Evolutionary conservation across 2,888 invertebrate genomes (phyloP), one percentile per base, ranked within the genome.

Genomic region (Julus scanicus): DNA sequence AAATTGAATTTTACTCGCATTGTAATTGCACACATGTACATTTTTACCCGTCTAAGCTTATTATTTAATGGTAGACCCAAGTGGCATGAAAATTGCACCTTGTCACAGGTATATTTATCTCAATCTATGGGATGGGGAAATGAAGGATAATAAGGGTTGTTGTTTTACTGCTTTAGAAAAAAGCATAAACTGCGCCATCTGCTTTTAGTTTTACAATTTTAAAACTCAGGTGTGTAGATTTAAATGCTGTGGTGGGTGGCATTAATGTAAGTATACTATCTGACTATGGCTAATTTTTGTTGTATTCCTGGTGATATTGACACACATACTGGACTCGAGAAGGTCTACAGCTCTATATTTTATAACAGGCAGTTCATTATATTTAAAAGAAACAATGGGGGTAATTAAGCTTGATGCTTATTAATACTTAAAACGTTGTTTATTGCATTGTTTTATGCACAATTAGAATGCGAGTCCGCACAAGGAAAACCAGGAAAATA

Each of bases 101-200:
- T 71, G 71, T 71, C 71, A 29, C 71, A n/a, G 20, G 71, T 71
- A 29, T 71, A 71, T 71, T 71, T 29, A 71, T 29, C 71, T 71
- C 71, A 29, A 71, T 71, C 11, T 71, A 20, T 20, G 71, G 71
- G 29, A 71, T 29, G 20, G 44, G n/a, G 13, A 71, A 71, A 71
- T 71, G 71, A 71, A 71, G 71, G 71, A 9, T 71, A 71, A 71
- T 29, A 29, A 71, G 71, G 71, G 29, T 29, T 71, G 71, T 71
- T 71, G 71, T 71, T 71, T 71, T 71, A 71, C 1, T 20, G 13
- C 1, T 71, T 29, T 29, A 71, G 29, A 71, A 71, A 53, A 20
- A 6, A 8, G 71, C 5, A 29, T n/a, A 29, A 17, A 29, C 29
- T 71, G 71, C 71, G 71, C n/a, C 71, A 29, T 29, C 5, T 71